Evolutionary conservation across 2,888 invertebrate genomes (phyloP).

Genomic region (Teinopalpus imperialis): DNA sequence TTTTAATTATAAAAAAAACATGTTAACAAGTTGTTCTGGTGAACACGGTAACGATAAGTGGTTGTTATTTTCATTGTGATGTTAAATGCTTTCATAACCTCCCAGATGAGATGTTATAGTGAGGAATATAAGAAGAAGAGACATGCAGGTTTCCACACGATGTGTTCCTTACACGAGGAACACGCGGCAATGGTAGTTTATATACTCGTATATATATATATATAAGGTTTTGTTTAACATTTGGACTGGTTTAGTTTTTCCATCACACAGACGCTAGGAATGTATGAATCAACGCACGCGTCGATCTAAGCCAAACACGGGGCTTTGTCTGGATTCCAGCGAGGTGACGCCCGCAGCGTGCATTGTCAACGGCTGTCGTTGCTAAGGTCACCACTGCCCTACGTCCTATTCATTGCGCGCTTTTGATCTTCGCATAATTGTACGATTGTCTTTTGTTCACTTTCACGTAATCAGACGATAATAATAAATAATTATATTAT

Average conservation of each 20-base stretch:
- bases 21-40: too few relatives aligned
- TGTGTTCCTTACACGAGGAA: too few relatives aligned
- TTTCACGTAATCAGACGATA: neutral
- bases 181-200: too few relatives aligned
- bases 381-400: conserved; percentile 15
- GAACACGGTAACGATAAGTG: too few relatives aligned
- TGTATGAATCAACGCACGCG: conserved; percentile 18
- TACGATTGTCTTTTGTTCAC: conserved; percentile 17
- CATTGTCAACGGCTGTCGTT: conserved; percentile 22
- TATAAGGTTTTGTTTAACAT: neutral
- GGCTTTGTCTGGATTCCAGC: conserved; percentile 19
- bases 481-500: too few relatives aligned
- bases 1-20: too few relatives aligned
- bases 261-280: conserved; percentile 13
- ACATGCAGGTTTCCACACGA: too few relatives aligned
- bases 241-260: conserved; percentile 1
- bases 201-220: too few relatives aligned
- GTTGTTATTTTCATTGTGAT: too few relatives aligned
- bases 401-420: conserved; percentile 7
- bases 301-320: conserved; percentile 11
- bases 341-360: conserved; percentile 8
- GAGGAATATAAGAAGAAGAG: too few relatives aligned
- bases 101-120: too few relatives aligned
- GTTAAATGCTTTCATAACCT: too few relatives aligned
- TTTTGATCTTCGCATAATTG: conserved; percentile 24